Evolutionary conservation across 2,797 vertebrate species (phyloP).

Genomic region (Enteromius paludinosus): DNA sequence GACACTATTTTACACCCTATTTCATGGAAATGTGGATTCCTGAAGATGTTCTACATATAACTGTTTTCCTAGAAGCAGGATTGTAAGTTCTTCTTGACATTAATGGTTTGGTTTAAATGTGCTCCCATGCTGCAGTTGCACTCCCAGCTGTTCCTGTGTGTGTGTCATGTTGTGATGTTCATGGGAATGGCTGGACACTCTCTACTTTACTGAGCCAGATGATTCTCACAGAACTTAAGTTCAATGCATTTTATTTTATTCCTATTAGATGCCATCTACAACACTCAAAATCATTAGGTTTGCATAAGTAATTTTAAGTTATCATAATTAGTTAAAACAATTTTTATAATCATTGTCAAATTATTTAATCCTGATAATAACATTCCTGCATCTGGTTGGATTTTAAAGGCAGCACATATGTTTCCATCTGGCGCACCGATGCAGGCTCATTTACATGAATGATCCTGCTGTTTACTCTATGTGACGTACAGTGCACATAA

Average conservation of each 20-base stretch:
- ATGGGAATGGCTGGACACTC: constrained; percentile 39
- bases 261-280: no score
- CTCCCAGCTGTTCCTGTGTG: constrained; percentile 42
- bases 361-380: not conserved
- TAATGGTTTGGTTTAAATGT: not conserved
- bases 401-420: constrained; percentile 1
- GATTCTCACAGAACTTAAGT: not conserved
- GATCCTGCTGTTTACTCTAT: constrained; percentile 29
- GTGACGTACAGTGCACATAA: not conserved
- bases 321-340: not conserved
- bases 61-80: constrained; percentile 9
- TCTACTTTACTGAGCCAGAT: constrained; percentile 14
- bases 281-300: not conserved
- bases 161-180: constrained; percentile 26
- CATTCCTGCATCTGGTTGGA: not conserved
- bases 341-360: constrained; percentile 2
- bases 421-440: not conserved
- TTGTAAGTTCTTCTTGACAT: constrained; percentile 10
- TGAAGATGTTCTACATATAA: constrained; percentile 15
- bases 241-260: not conserved
- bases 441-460: constrained; percentile 16
- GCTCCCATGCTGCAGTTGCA: constrained; percentile 38
- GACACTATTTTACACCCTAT: not conserved
- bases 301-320: not conserved
- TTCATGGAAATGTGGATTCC: not conserved